Evolutionary conservation across 2,888 invertebrate species (phyloP), one percentile per base, ranked within the genome.

Genomic region (Cetonia aurata): DNA sequence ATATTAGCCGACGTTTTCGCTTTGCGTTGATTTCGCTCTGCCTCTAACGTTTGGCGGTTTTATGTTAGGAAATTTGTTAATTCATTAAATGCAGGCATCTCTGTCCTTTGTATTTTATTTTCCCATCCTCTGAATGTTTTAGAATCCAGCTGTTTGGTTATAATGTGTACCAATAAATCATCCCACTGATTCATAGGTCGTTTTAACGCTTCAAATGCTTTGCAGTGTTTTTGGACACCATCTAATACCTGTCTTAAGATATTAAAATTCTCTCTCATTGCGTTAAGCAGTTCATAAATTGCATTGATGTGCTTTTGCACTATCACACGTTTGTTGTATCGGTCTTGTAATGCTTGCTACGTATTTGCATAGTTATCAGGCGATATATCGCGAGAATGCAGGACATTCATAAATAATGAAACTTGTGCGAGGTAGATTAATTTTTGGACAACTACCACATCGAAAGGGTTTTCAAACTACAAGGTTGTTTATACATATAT

Each of bases 341-440:
- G 31, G 13, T 56, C 77, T 75, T 25, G 76, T 19, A 56, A 74
- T 60, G 12, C 76, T 71, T 3, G 76, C 77, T 56, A 79, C 25
- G 48, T 79, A 76, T 25, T 73, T 73, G 78, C 0, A 76, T 76
- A 33, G 59, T 68, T 15, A 10, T 56, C 37, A 0, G 55, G 13
- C 71, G 69, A n/a, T 6, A 62, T 44, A 25, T 74, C 70, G 67
- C 71, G 19, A 67, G 67, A 13, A 69, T 71, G 19, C 70, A n/a
- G 70, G 3, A 73, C 72, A 73, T 70, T 15, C 65, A 48, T 48
- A 76, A 66, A 50, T 75, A 75, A 59, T 75, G 71, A 46, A 74
- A 73, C 67, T 75, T 75, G 25, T 74, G 72, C n/a, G n/a, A n/a
- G n/a, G n/a, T n/a, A n/a, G n/a, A n/a, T n/a, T n/a, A n/a, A n/a